Conservation (phyloP, 2,888 invertebrate species). For the Sialis lutaria region DNA sequence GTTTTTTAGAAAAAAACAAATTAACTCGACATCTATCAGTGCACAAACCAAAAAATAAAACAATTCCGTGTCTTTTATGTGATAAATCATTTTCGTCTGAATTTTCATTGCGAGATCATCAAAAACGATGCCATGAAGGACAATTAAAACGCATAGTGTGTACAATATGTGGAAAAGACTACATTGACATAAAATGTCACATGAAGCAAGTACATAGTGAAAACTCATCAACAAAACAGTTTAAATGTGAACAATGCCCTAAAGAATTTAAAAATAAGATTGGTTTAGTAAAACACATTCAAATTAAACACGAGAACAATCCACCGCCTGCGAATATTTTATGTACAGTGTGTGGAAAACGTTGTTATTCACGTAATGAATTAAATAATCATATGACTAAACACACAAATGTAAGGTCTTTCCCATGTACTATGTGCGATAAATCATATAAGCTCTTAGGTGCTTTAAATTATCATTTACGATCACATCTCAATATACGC, state of each 20-base stretch:
- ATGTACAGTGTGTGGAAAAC: slow-evolving; percentile 1
- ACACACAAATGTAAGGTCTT: not conserved
- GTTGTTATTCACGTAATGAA: not conserved
- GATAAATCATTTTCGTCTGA: not conserved
- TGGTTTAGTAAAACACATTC: not conserved
- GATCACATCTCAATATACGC: not conserved
- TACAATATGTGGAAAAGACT: not conserved
- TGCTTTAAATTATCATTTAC: not conserved
- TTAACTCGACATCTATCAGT: not conserved
- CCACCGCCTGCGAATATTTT: not conserved
- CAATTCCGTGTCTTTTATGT: not conserved
- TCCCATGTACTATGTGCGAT: not conserved
- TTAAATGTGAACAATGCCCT: not conserved
- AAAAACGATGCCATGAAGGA: not conserved
- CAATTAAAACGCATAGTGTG: not conserved
- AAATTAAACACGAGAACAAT: not conserved
- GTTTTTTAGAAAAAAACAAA: not conserved
- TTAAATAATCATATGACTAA: not conserved
- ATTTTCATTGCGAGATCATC: not conserved
- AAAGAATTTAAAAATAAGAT: not conserved
- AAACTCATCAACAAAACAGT: not conserved
- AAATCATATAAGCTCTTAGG: not conserved
- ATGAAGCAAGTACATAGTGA: not conserved
- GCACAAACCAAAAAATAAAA: not conserved
- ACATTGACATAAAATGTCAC: not conserved